Percentiles rank a stretch among this genome's conserved stretches.
phyloP scores from a whole-genome alignment of 2,113 vertebrate species.

The Loxodonta africana region DNA sequence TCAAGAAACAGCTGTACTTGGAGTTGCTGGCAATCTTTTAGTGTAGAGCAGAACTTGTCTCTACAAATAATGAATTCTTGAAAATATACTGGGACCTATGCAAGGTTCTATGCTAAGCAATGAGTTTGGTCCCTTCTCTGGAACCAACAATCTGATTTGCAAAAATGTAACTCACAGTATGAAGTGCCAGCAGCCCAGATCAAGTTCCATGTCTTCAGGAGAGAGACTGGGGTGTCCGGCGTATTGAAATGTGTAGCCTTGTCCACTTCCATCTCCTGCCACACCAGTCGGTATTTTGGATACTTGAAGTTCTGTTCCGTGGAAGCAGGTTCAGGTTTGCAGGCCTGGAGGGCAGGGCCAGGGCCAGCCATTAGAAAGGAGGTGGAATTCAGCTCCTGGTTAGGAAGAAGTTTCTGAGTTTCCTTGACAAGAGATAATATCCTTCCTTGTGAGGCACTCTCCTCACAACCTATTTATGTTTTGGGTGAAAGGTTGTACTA shows the following conservation, averaged over 20 bases:
- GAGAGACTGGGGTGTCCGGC: not conserved
- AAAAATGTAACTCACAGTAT: rapidly evolving
- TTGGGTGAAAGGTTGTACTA: not conserved
- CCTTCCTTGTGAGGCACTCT: not conserved
- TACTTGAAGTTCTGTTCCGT: not conserved
- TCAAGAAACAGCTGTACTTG: not conserved
- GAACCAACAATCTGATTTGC: not conserved
- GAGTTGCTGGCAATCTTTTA: not conserved
- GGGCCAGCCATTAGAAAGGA: not conserved
- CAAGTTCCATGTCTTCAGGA: not conserved
- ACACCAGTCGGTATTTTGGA: not conserved
- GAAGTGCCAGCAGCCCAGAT: not conserved
- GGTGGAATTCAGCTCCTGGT: rapidly evolving
- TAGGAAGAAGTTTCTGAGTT: not conserved
- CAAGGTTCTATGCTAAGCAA: no score
- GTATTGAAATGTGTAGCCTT: not conserved
- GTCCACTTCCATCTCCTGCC: not conserved
- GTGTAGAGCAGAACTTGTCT: not conserved
- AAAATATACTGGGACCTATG: not conserved
- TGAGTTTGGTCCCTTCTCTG: no score
- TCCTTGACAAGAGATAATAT: not conserved
- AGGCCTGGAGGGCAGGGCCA: not conserved
- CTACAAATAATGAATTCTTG: not conserved
- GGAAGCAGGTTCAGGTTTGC: not conserved
- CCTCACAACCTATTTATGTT: not conserved